Conservation (phyloP, 2,797 vertebrate species). For the Heliangelus exortis region DNA sequence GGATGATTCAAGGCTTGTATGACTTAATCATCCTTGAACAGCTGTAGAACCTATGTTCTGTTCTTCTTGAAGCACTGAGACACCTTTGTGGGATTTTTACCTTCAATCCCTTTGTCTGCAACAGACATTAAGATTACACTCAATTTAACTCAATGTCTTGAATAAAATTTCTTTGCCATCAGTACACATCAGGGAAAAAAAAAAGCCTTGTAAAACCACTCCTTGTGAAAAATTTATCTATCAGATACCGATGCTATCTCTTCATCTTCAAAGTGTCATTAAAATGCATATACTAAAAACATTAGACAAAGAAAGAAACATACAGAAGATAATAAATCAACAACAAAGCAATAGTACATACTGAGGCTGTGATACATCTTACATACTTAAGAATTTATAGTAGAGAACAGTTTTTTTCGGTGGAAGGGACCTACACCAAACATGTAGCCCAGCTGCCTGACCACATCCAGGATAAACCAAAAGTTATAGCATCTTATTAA, state of each 20-base stretch:
- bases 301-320: background rate
- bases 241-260: background rate
- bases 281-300: background rate
- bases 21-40: background rate
- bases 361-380: background rate
- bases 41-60: background rate
- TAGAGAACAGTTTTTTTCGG: background rate
- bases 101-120: background rate
- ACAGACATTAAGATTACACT: background rate
- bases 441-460: background rate
- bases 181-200: background rate
- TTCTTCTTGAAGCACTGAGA: background rate
- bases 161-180: background rate
- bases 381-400: background rate
- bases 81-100: background rate
- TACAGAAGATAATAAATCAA: background rate
- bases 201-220: background rate
- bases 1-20: background rate
- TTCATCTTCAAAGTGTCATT: background rate
- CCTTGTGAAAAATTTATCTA: background rate
- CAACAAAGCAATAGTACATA: background rate
- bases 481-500: background rate
- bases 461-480: background rate
- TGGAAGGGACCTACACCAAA: background rate
- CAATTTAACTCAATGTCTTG: background rate